Conservation (phyloP, 1,140 invertebrate genomes). For the Luehdorfia chinensis region DNA sequence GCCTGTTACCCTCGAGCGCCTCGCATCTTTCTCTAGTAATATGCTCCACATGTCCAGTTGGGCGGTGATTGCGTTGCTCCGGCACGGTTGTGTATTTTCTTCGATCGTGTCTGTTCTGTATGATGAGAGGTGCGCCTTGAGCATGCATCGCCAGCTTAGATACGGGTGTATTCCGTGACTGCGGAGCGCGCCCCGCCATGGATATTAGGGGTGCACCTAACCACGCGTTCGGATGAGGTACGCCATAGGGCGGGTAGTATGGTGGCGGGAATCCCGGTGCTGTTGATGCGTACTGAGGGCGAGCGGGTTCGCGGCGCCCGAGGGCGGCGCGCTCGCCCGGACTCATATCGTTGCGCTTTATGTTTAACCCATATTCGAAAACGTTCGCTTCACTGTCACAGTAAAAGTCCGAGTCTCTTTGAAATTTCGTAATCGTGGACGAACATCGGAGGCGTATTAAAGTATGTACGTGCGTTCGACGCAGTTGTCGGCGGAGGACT, state of each 20-base stretch:
- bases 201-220: conserved; percentile 84
- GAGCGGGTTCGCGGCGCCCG: conserved; percentile 70
- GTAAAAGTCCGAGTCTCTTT: conserved; percentile 58
- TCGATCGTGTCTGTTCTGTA: conserved; percentile 78
- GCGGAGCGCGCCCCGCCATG: conserved; percentile 74
- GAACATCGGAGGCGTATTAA: conserved; percentile 66
- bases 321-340: conserved; percentile 72
- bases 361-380: conserved; percentile 75
- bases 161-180: conserved; percentile 72
- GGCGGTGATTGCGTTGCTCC: conserved; percentile 59
- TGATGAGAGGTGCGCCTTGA: conserved; percentile 86
- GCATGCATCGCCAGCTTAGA: conserved; percentile 84
- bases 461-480: conserved; percentile 56
- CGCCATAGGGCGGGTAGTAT: conserved; percentile 65
- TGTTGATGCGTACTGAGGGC: conserved; percentile 63
- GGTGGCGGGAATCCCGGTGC: conserved; percentile 70
- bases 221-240: conserved; percentile 77
- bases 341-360: conserved; percentile 56
- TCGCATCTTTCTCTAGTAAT: conserved; percentile 48
- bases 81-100: conserved; percentile 56
- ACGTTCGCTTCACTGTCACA: conserved; percentile 62
- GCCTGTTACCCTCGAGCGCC: conserved; percentile 48
- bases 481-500: conserved; percentile 63
- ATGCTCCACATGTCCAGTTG: conserved; percentile 42
- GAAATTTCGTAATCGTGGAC: conserved; percentile 73